phyloP scores from a whole-genome alignment of 2,888 invertebrate genomes.

The Adelphocoris suturalis region DNA sequence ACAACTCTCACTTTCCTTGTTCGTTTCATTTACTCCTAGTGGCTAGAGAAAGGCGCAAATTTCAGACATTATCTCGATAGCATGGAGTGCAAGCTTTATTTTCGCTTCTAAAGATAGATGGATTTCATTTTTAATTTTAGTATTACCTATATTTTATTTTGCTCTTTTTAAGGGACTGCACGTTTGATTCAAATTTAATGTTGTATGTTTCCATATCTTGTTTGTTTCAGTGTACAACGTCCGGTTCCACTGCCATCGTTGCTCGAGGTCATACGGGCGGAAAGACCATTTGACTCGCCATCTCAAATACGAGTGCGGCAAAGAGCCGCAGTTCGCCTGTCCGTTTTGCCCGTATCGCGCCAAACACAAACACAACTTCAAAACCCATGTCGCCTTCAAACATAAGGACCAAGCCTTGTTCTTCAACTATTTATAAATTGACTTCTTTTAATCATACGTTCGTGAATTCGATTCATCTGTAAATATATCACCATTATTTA shows the following conservation, averaged over 20 bases:
- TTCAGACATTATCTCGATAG: background rate
- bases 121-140: too few species aligned
- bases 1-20: too few species aligned
- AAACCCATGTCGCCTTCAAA: slow-evolving; percentile 58
- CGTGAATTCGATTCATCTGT: background rate
- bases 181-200: background rate
- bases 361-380: slow-evolving; percentile 73
- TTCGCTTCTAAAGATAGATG: background rate
- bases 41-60: background rate
- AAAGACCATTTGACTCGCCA: slow-evolving; percentile 74
- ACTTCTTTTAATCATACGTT: background rate
- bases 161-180: too few species aligned
- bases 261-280: slow-evolving; percentile 75
- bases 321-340: slow-evolving; percentile 75
- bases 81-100: slow-evolving; percentile 25
- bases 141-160: too few species aligned
- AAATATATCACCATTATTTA: slow-evolving; percentile 28
- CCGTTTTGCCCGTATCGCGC: slow-evolving; percentile 73
- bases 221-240: background rate
- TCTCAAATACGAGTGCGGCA: slow-evolving; percentile 75
- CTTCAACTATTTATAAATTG: background rate
- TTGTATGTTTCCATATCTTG: background rate
- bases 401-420: slow-evolving; percentile 56
- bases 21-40: too few species aligned
- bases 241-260: slow-evolving; percentile 74